Percentiles rank a stretch among this genome's conserved stretches.
Evolutionary conservation across 2,888 invertebrate genomes (phyloP).

Genomic region (Cybosia mesomella): DNA sequence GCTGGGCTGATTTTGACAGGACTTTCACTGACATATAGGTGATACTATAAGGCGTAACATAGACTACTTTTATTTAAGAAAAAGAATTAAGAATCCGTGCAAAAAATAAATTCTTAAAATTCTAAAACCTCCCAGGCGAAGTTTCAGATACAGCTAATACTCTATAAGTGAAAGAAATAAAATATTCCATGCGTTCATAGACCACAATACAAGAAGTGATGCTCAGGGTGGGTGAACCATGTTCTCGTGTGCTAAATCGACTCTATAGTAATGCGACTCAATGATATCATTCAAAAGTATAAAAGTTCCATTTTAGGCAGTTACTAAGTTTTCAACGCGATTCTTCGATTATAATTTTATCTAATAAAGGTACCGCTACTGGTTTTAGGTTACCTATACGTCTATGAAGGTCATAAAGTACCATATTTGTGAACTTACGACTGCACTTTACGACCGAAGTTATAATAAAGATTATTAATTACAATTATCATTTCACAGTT

Average conservation of each 20-base stretch:
- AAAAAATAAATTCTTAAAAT: too few species aligned
- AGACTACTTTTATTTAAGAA: too few species aligned
- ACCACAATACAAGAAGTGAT: not conserved
- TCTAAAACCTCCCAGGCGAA: too few species aligned
- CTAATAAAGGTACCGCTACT: constrained; percentile 9
- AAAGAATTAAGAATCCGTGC: too few species aligned
- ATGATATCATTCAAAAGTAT: not conserved
- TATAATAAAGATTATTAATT: not conserved
- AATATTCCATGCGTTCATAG: not conserved
- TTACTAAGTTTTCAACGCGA: not conserved
- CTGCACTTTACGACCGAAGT: not conserved
- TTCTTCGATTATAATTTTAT: not conserved
- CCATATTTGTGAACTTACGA: constrained; percentile 4
- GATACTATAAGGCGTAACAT: too few species aligned
- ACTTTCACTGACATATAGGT: too few species aligned
- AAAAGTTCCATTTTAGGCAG: not conserved
- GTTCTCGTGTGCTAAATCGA: not conserved
- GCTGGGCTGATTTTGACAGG: too few species aligned
- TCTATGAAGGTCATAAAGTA: not conserved
- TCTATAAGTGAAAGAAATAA: too few species aligned
- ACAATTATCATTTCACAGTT: not conserved
- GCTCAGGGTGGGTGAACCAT: not conserved
- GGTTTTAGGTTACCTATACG: not conserved
- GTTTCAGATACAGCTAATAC: too few species aligned
- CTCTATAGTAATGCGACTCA: not conserved